phyloP scores from a whole-genome alignment of 2,797 vertebrate species.

The Loris lydekkerianus region DNA sequence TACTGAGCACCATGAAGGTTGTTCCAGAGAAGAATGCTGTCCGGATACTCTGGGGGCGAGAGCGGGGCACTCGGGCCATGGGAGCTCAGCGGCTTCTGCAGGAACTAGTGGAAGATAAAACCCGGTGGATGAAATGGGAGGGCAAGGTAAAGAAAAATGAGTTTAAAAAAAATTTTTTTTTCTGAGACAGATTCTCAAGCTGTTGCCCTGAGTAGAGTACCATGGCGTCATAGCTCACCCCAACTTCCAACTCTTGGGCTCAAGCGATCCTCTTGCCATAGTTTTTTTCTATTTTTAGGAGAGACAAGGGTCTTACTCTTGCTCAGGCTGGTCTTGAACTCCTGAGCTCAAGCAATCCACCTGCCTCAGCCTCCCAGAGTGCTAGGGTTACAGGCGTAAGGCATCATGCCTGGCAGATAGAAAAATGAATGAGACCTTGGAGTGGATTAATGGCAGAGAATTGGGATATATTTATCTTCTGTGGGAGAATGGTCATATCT shows the following conservation, averaged over 20 bases:
- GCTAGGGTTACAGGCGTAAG: no score
- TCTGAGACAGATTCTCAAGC: no score
- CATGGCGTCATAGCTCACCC: no score
- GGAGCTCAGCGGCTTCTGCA: constrained; percentile 97
- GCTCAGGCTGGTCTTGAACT: no score
- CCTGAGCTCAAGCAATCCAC: no score
- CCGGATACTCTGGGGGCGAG: constrained; percentile 95
- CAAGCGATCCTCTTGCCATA: no score
- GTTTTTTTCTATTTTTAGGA: no score
- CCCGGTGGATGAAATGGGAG: constrained; percentile 99
- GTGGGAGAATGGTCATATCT: background rate
- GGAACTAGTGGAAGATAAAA: constrained; percentile 98
- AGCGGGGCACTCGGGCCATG: constrained; percentile 94
- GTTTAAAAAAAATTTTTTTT: no score
- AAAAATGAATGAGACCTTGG: background rate
- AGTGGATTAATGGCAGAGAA: constrained; percentile 23
- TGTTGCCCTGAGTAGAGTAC: no score
- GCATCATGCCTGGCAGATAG: constrained; percentile 26
- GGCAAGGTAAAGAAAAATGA: constrained; percentile 93
- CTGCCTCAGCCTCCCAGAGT: no score
- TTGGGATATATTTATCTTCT: constrained; percentile 14
- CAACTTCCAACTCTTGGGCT: no score
- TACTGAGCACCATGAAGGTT: constrained; percentile 90
- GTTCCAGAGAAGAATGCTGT: constrained; percentile 97
- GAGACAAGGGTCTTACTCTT: no score